A percentile compares a stretch with the other conserved stretches of the same genome.
Conservation (phyloP, 2,888 invertebrate species). For the Ptilodon capucinus region DNA sequence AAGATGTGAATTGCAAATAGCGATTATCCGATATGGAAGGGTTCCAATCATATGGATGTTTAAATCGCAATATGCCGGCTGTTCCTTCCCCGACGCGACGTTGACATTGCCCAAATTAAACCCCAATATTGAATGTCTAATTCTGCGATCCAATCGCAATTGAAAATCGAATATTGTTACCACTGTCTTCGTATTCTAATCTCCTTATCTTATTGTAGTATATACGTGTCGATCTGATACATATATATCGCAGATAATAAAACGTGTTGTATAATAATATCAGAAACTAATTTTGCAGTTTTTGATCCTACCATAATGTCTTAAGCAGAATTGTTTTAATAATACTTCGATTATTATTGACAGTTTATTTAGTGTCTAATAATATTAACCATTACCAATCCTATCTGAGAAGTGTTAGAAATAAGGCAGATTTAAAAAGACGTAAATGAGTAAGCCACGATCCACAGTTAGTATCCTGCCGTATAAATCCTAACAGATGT, state of each 20-base stretch:
- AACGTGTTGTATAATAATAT: no score
- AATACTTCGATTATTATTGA: no score
- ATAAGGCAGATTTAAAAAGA: no score
- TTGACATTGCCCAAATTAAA: constrained; percentile 60
- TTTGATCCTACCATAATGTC: no score
- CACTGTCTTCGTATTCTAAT: not conserved
- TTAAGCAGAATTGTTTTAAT: no score
- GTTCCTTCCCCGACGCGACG: constrained; percentile 41
- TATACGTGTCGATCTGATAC: not conserved
- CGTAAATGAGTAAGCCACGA: constrained; percentile 14
- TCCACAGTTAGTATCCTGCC: constrained; percentile 35
- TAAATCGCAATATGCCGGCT: constrained; percentile 51
- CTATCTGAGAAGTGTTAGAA: no score
- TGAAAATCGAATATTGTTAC: constrained; percentile 12
- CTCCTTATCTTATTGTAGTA: not conserved
- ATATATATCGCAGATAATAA: not conserved
- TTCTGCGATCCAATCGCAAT: constrained; percentile 37
- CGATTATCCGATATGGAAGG: constrained; percentile 48
- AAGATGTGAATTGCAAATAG: constrained; percentile 64
- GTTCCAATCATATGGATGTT: constrained; percentile 61
- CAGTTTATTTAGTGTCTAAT: no score
- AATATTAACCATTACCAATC: no score
- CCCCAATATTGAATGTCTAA: constrained; percentile 50
- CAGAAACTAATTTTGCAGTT: not conserved
- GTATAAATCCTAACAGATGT: constrained; percentile 56